Evolutionary conservation across 2,888 invertebrate genomes (phyloP).

Genomic region (Osmoderma eremita): DNA sequence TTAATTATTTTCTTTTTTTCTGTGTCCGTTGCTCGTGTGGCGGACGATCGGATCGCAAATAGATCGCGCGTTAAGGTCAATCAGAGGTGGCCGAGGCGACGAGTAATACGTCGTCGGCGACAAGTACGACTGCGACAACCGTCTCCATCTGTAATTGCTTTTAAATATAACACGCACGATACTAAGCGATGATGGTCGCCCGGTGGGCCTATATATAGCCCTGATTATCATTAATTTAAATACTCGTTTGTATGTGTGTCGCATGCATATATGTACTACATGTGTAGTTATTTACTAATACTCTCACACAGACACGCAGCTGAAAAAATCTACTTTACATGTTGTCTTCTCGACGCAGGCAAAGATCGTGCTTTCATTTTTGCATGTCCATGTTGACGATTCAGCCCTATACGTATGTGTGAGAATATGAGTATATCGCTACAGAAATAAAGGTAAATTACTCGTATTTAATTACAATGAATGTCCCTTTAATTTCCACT

Average conservation of each 20-base stretch:
- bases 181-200: neutral
- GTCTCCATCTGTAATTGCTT: slow-evolving; percentile 36
- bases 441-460: no score
- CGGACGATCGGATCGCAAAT: slow-evolving; percentile 26
- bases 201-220: neutral
- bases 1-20: slow-evolving; percentile 24
- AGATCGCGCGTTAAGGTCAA: slow-evolving; percentile 36
- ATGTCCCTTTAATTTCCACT: no score
- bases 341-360: no score
- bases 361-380: no score
- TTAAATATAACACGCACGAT: slow-evolving; percentile 27
- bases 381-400: no score
- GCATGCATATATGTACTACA: no score
- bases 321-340: no score
- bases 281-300: no score
- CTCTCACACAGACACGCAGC: no score
- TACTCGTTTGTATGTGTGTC: neutral
- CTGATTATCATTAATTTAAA: slow-evolving; percentile 12
- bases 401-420: no score
- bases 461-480: no score
- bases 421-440: no score
- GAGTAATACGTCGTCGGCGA: slow-evolving; percentile 6
- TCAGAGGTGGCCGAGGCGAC: slow-evolving; percentile 35
- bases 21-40: neutral
- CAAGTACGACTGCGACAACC: slow-evolving; percentile 13